Evolutionary conservation across 2,888 invertebrate species (phyloP).

Genomic region (Drosophila limbata): DNA sequence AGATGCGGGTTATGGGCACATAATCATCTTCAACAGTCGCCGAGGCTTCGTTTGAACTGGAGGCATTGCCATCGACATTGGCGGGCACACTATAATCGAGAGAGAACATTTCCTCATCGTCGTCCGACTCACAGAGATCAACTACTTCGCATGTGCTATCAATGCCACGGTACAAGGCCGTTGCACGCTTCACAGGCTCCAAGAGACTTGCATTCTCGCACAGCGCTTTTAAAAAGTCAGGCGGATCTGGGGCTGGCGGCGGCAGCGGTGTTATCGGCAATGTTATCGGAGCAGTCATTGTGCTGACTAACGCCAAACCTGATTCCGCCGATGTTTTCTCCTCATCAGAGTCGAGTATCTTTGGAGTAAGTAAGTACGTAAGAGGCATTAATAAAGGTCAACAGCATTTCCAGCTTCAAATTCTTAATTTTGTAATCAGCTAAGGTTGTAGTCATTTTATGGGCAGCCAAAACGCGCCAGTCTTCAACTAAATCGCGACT

Average conservation of each 20-base stretch:
- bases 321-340: conserved; percentile 48
- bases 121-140: conserved; percentile 69
- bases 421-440: conserved; percentile 52
- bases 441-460: conserved; percentile 66
- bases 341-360: conserved; percentile 71
- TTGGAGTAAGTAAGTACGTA: background rate
- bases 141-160: conserved; percentile 61
- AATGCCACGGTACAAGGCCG: conserved; percentile 66
- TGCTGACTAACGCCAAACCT: conserved; percentile 25
- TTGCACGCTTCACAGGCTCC: conserved; percentile 68
- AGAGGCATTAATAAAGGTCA: conserved; percentile 7
- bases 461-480: conserved; percentile 28
- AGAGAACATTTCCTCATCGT: conserved; percentile 72
- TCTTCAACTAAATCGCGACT: conserved; percentile 61
- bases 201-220: conserved; percentile 62
- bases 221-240: conserved; percentile 56
- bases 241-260: conserved; percentile 53
- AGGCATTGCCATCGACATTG: conserved; percentile 58
- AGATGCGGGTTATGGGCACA: conserved; percentile 62
- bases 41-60: conserved; percentile 51
- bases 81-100: conserved; percentile 69
- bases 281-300: conserved; percentile 21
- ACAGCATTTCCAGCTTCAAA: background rate
- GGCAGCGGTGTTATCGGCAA: conserved; percentile 20
- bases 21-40: conserved; percentile 52